Evolutionary conservation across 2,888 invertebrate species (phyloP).

Genomic region (Andricus curvator): DNA sequence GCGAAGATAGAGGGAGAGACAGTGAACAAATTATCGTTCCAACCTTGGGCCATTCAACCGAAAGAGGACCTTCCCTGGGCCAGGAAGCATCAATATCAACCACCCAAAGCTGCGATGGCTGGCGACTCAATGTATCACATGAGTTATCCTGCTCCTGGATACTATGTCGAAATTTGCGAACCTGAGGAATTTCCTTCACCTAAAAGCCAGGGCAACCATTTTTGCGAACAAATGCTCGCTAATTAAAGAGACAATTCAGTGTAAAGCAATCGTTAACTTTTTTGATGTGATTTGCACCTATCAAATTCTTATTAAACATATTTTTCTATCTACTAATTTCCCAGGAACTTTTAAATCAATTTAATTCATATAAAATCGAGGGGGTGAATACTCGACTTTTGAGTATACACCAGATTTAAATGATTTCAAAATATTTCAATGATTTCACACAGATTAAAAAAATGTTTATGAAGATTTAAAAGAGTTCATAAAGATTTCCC

Average conservation of each 20-base stretch:
- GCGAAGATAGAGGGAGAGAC: conserved; percentile 72
- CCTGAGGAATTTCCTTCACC: not conserved
- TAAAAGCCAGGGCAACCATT: not conserved
- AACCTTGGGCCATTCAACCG: conserved; percentile 65
- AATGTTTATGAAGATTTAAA: too few relatives aligned
- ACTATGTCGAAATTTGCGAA: conserved; percentile 66
- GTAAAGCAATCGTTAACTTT: not conserved
- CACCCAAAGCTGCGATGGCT: conserved; percentile 67
- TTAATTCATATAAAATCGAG: too few relatives aligned
- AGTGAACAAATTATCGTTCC: conserved; percentile 73
- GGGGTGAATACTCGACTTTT: too few relatives aligned
- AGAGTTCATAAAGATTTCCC: too few relatives aligned
- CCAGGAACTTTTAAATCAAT: too few relatives aligned
- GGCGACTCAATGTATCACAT: conserved; percentile 70
- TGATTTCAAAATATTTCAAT: too few relatives aligned
- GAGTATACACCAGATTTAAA: too few relatives aligned
- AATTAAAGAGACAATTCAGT: not conserved
- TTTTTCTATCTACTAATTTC: not conserved
- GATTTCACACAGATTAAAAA: too few relatives aligned
- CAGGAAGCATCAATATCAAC: conserved; percentile 63
- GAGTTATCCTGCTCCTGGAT: conserved; percentile 74
- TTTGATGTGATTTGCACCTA: not conserved
- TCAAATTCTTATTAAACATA: not conserved
- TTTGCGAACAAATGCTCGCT: not conserved
- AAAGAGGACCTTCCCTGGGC: conserved; percentile 72